Conservation (phyloP, 2,113 vertebrate genomes). For the Procavia capensis region DNA sequence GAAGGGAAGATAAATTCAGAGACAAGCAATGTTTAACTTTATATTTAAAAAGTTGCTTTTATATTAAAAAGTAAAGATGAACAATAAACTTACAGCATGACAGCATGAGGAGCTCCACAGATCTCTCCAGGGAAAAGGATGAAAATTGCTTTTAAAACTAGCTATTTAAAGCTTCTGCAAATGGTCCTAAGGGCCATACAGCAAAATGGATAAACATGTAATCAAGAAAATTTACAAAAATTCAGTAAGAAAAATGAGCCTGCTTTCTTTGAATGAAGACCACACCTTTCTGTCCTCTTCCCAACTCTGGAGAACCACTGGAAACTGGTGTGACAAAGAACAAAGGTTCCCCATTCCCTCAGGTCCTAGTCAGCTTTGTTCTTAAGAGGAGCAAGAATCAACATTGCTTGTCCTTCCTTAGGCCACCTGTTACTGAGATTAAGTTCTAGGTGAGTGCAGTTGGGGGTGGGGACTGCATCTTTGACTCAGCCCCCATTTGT, state of each 20-base stretch:
- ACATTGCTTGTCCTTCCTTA: background rate
- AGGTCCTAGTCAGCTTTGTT: background rate
- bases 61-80: background rate
- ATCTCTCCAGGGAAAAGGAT: background rate
- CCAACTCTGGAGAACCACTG: background rate
- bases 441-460: background rate
- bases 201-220: background rate
- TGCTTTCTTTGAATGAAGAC: background rate
- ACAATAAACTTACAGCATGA: no score
- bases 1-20: background rate
- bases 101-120: background rate
- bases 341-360: background rate
- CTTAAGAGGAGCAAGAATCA: background rate
- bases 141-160: background rate
- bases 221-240: background rate
- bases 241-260: background rate
- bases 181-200: background rate
- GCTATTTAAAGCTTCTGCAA: background rate
- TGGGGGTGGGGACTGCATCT: background rate
- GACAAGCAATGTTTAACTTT: background rate
- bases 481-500: background rate
- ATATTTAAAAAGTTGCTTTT: background rate
- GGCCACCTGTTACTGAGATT: no score
- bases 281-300: background rate
- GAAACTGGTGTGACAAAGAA: background rate